Evolutionary conservation across 1,140 invertebrate genomes (phyloP).

Genomic region (Drosophila orosa): DNA sequence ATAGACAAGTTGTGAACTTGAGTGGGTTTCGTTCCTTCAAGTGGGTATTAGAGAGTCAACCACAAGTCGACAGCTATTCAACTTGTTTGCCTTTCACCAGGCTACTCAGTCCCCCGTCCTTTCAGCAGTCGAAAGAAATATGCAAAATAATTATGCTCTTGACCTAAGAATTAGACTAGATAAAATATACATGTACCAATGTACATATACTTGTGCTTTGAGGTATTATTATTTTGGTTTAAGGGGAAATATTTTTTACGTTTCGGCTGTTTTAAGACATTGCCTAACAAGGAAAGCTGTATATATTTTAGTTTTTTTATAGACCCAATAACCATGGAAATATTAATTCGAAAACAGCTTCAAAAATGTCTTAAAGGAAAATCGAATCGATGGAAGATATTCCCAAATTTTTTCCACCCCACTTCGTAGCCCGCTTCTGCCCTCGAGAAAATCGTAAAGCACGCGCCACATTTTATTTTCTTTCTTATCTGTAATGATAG

Average conservation of each 20-base stretch:
- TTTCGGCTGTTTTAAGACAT: too few species aligned
- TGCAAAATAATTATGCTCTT: conserved; percentile 54
- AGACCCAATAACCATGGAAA: too few species aligned
- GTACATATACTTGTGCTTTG: not conserved
- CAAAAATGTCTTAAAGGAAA: conserved; percentile 38
- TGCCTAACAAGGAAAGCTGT: too few species aligned
- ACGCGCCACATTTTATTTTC: conserved; percentile 58
- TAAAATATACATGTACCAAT: not conserved
- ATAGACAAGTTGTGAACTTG: conserved; percentile 49
- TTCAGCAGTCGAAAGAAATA: conserved; percentile 36
- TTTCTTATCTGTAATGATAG: conserved; percentile 75
- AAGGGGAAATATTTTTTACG: not conserved
- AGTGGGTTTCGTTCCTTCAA: conserved; percentile 44
- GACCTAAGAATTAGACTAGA: conserved; percentile 44
- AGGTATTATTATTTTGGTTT: not conserved
- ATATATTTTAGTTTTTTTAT: too few species aligned
- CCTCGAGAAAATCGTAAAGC: conserved; percentile 28
- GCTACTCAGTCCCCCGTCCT: conserved; percentile 21
- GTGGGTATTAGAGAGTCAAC: conserved; percentile 36
- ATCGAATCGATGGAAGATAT: conserved; percentile 31
- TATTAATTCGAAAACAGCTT: not conserved
- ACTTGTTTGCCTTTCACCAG: conserved; percentile 49
- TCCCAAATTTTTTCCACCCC: not conserved
- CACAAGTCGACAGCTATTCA: conserved; percentile 59
- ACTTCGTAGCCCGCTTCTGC: too few species aligned